Evolutionary conservation across 2,113 vertebrate species (phyloP), one percentile per base, ranked within the genome.

Genomic region (Hucho hucho): DNA sequence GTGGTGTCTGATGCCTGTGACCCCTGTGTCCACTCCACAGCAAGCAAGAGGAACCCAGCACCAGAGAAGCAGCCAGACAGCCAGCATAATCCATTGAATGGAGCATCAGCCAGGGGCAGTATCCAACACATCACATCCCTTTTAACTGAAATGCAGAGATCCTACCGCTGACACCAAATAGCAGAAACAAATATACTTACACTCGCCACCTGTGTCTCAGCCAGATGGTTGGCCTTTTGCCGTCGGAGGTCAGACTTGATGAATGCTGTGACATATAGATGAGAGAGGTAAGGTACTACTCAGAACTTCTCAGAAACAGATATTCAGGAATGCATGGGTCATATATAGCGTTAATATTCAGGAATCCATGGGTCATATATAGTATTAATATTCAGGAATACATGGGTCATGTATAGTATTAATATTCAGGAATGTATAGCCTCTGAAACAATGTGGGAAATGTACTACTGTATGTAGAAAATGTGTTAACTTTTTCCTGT

Each of bases 211-310:
- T 53, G 81, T 73, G 90, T 84, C 75, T 86, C 82, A 0, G 46
- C 9, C 74, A 79, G 78, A 0, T 75, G 79, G 90, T 95, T 97
- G 75, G 95, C 96, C 74, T 86, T 94, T 75, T 96, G 96, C 79
- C 97, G 93, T 74, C 94, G 91, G 28, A 99, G 95, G 78, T 98
- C 96, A 0, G 96, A 88, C 87, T 94, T 96, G 83, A 98, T 97
- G 67, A 96, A 92, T 63, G 83, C 97, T 99, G 89, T 63, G 29
- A 83, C 61, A 75, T 43, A 43, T 43, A 2, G 9, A 43, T 43
- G 80, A 61, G 73, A 13, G 14, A 29, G 4, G 2, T 64, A 64
- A 64, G 37, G 14, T n/a, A 4, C 66, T 43, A 11, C 37, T 43
- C 2, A 43, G 28, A 28, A 28, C 28, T 28, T 28, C 28, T 28